These are phyloP conservation scores for Thaumatotibia leucotreta DNA, from an alignment of 1,140 invertebrate species.

Conservation along the genomic window DNA sequence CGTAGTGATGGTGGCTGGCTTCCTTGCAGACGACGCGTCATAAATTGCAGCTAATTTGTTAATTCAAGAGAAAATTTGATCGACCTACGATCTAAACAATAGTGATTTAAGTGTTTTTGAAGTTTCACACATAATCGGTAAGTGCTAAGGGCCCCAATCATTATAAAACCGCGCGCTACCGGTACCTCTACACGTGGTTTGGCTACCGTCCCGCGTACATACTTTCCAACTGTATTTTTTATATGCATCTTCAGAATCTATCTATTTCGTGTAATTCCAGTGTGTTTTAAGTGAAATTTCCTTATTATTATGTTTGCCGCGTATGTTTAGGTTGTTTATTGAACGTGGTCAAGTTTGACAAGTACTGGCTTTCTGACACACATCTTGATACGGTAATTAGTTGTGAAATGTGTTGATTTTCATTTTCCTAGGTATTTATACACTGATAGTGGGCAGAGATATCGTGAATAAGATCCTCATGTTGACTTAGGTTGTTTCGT, in stretches of 20 bases:
- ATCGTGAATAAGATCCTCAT: not conserved
- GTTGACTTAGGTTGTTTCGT: not conserved
- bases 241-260: conserved; percentile 31
- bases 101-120: conserved; percentile 71
- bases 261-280: conserved; percentile 23
- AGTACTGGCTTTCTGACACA: conserved; percentile 49
- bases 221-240: conserved; percentile 45
- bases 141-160: conserved; percentile 55
- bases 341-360: conserved; percentile 69
- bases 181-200: conserved; percentile 72
- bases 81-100: conserved; percentile 52
- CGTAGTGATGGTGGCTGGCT: conserved; percentile 76
- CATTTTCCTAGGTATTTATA: not conserved
- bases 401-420: conserved; percentile 31
- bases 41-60: conserved; percentile 67
- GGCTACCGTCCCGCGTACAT: conserved; percentile 55
- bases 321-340: conserved; percentile 52
- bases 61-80: conserved; percentile 50
- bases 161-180: conserved; percentile 61
- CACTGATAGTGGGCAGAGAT: conserved; percentile 1
- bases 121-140: conserved; percentile 65
- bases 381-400: conserved; percentile 43
- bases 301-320: conserved; percentile 33
- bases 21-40: conserved; percentile 73
- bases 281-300: conserved; percentile 29